phyloP scores from a whole-genome alignment of 2,113 vertebrate genomes.

The Xerus inauris region DNA sequence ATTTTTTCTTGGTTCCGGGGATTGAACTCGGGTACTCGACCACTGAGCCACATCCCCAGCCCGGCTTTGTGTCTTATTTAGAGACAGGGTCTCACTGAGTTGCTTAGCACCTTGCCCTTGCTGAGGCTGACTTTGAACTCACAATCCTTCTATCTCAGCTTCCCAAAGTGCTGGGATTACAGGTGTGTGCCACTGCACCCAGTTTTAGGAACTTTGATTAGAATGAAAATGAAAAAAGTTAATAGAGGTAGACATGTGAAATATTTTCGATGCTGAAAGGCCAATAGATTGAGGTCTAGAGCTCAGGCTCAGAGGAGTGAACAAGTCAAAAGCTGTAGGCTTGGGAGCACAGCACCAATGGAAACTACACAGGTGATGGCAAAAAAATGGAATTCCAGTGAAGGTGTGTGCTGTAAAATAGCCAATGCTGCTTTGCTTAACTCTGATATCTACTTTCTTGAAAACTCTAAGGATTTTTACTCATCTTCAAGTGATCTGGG shows the following conservation, averaged over 20 bases:
- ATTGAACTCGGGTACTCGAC: no score
- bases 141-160: no score
- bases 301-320: not conserved
- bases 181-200: no score
- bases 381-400: not conserved
- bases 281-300: not conserved
- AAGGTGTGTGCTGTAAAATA: accelerated
- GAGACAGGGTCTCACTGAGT: no score
- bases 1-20: no score
- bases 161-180: no score
- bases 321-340: not conserved
- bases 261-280: not conserved
- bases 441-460: not conserved
- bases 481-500: not conserved
- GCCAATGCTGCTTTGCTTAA: not conserved
- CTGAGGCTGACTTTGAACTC: no score
- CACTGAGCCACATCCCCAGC: no score
- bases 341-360: not conserved
- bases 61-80: no score
- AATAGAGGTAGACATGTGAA: not conserved
- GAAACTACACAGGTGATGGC: not conserved
- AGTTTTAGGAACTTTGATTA: constrained; percentile 26
- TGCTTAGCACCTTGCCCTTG: no score
- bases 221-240: not conserved
- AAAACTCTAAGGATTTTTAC: not conserved